Base-by-base conservation (phyloP, 2,797 vertebrate genomes). In the Helicolenus hilgendorfi region DNA sequence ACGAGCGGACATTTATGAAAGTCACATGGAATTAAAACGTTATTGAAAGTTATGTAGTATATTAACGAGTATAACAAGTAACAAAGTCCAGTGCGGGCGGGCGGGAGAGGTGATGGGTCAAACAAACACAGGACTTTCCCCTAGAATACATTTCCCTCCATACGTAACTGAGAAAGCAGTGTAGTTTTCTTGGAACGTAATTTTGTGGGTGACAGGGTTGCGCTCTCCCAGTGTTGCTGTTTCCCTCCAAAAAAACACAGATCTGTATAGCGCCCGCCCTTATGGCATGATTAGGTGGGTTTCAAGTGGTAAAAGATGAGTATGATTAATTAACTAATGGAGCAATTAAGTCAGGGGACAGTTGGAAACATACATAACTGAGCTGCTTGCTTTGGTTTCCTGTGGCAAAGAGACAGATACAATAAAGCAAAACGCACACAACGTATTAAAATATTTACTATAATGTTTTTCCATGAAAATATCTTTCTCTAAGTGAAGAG, bases 301-400 rank as follows among this genome's bases (percentile, higher is more conserved):
- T 83, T 70, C 4, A 86, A 85, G 38, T 64, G 18, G 20, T 81
- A 31, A 62, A 73, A 68, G 73, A 85, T 77, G 77, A 90, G 85
- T 87, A 81, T n/a, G n/a, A 56, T 62, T 81, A 70, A 86, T 90
- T 83, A 86, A 79, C 65, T 82, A 82, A 91, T 67, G 26, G 65
- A 69, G 62, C 65, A 84, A 81, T 93, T 86, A 91, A 72, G 65
- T 71, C 13, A 35, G 53, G 10, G 78, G 49, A 35, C 1, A 3
- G 41, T 70, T 79, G 35, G 73, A 89, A 92, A 90, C 60, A 87
- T 87, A 81, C 72, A 80, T 18, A 64, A 53, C 33, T 69, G 11
- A 74, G 64, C 33, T 41, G 22, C 53, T 81, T 71, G 13, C n/a
- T 59, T 82, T 83, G 26, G 22, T 78, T 75, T 63, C 55, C 62